phyloP scores from a whole-genome alignment of 2,888 invertebrate species.

The Acronicta alni region DNA sequence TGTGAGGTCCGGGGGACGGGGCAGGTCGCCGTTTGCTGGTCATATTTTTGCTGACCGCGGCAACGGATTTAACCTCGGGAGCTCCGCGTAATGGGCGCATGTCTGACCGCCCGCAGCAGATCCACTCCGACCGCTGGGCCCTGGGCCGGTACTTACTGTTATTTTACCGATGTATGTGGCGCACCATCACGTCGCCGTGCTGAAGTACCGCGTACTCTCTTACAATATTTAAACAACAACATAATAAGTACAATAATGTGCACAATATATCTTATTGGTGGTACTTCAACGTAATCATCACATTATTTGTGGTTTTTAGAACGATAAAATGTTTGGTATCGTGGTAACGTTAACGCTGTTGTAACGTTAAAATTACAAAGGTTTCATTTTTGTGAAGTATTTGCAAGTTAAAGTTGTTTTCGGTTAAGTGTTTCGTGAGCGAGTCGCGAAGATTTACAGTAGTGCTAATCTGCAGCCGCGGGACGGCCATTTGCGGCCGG shows the following conservation, averaged over 20 bases:
- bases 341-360: conserved; percentile 1
- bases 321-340: conserved; percentile 1
- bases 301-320: neutral
- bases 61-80: conserved; percentile 21
- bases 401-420: conserved; percentile 28
- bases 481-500: neutral
- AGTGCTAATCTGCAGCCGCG: conserved; percentile 21
- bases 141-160: conserved; percentile 6
- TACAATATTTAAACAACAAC: neutral
- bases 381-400: conserved; percentile 25
- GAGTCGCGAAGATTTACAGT: conserved; percentile 25
- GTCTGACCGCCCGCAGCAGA: conserved; percentile 27
- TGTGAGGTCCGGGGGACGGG: neutral
- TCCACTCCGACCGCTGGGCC: conserved; percentile 6
- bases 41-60: conserved; percentile 44
- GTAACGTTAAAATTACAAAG: conserved; percentile 12
- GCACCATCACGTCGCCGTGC: neutral
- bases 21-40: conserved; percentile 12
- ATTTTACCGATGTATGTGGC: conserved; percentile 5
- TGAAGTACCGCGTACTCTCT: neutral
- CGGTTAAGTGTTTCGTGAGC: conserved; percentile 23
- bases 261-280: neutral
- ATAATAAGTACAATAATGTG: too few relatives aligned
- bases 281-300: neutral
- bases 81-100: conserved; percentile 26